phyloP scores from a whole-genome alignment of 1,140 invertebrate species.

The Helicoverpa armigera region DNA sequence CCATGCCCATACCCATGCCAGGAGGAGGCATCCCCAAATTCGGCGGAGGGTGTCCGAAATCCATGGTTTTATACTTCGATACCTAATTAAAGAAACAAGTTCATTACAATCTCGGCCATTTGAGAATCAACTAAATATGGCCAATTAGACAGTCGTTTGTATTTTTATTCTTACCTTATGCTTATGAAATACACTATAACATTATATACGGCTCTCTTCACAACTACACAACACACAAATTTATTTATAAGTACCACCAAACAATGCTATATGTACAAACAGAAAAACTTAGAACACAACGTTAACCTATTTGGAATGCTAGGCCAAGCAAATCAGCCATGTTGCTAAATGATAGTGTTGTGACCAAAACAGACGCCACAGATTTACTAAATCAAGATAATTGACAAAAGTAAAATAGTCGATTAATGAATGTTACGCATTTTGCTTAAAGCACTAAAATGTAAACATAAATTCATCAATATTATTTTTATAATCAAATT shows the following conservation, averaged over 20 bases:
- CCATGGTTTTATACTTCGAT: constrained; percentile 80
- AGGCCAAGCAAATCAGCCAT: constrained; percentile 55
- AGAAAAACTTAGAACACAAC: constrained; percentile 54
- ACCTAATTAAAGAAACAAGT: constrained; percentile 83
- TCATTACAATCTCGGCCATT: constrained; percentile 60
- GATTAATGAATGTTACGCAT: background rate
- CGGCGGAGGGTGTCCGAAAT: constrained; percentile 84
- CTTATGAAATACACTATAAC: constrained; percentile 69
- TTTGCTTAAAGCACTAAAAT: too few species aligned
- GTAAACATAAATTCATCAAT: too few species aligned
- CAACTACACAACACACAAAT: constrained; percentile 62
- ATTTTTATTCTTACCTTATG: constrained; percentile 76
- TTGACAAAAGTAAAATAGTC: constrained; percentile 8
- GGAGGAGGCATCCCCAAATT: constrained; percentile 83
- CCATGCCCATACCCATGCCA: constrained; percentile 60
- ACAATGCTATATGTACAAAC: constrained; percentile 55
- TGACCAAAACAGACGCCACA: constrained; percentile 2
- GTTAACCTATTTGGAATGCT: constrained; percentile 63
- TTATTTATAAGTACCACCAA: constrained; percentile 53
- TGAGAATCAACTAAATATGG: constrained; percentile 32
- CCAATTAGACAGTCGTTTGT: constrained; percentile 42
- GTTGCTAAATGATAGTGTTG: constrained; percentile 44
- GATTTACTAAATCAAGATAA: background rate
- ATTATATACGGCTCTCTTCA: constrained; percentile 71
- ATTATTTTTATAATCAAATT: too few species aligned